Base-by-base conservation (phyloP, 1,140 invertebrate genomes). In the Ganaspis sp. region DNA sequence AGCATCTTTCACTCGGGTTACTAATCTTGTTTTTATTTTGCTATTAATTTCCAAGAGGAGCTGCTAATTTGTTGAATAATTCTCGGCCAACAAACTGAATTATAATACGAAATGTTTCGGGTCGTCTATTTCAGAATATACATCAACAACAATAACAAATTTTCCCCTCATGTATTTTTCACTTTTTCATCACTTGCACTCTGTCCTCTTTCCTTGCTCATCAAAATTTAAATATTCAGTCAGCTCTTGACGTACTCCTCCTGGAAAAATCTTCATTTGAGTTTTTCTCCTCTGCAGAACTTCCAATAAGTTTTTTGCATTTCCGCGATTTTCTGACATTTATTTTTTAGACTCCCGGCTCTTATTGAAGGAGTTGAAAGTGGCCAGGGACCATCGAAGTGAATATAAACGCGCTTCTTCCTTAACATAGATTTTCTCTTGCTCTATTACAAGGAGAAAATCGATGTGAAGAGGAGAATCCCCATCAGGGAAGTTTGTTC, bases 361-460 rank as follows among this genome's bases (percentile, higher is more conserved):
- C 23, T 64, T 64, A 64, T 64, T 64, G 58, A 26, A 26, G 12
- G 58, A 29, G 23, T 64, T 26, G 45, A 49, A 49, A 49, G 58
- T 64, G 58, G 58, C 15, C 58, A 64, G 58, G 23, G 23, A 29
- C 58, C 58, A 26, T 34, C 26, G 23, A 34, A 64, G 45, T 49
- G 58, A 64, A 64, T 64, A 64, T 64, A 64, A 29, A 64, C 58
- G 58, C 9, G 26, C 23, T 64, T 12, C 58, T 64, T 64, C 58
- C 58, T 64, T 64, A 64, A 64, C 58, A 64, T 64, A 29, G 58
- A 64, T 64, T 64, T 64, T 34, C 58, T 64, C 58, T 12, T 49
- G n/a, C 58, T 64, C 58, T 64, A 64, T 64, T 64, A 64, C 58
- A 64, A 64, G 58, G 58, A 64, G 58, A 29, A 64, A 64, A 64